These are phyloP conservation scores for Thalpophila matura DNA, from an alignment of 2,888 invertebrate genomes.

Conservation along the genomic window DNA sequence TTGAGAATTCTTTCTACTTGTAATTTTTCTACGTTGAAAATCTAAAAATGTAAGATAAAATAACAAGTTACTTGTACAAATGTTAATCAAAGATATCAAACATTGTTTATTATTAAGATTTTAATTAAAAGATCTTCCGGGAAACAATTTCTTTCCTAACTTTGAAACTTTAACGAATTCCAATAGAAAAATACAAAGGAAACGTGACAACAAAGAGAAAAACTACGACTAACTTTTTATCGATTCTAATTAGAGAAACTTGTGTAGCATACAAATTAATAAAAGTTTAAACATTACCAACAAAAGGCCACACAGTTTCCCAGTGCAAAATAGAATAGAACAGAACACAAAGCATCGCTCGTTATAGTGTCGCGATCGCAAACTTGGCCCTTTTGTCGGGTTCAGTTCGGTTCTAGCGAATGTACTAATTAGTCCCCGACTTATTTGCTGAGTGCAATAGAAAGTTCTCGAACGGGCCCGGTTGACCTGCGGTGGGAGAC, in stretches of 20 bases:
- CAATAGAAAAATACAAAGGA: constrained; percentile 38
- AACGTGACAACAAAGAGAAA: constrained; percentile 38
- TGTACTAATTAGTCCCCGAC: constrained; percentile 84
- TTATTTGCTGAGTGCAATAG: constrained; percentile 82
- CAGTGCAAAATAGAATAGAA: constrained; percentile 43
- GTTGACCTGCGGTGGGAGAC: constrained; percentile 72
- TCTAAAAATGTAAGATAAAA: constrained; percentile 10
- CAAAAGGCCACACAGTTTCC: constrained; percentile 49
- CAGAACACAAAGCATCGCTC: constrained; percentile 71
- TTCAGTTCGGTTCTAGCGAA: constrained; percentile 74
- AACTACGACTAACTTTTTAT: constrained; percentile 52
- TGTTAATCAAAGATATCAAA: neutral
- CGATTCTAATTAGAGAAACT: constrained; percentile 57
- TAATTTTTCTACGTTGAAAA: neutral
- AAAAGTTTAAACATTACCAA: constrained; percentile 55
- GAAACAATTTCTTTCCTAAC: constrained; percentile 7
- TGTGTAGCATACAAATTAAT: constrained; percentile 61
- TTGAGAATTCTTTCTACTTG: constrained; percentile 34
- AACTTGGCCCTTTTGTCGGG: constrained; percentile 81
- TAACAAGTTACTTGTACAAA: neutral
- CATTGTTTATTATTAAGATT: no score
- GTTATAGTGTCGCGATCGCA: constrained; percentile 79
- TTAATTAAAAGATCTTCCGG: constrained; percentile 18
- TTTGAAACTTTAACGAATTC: constrained; percentile 19
- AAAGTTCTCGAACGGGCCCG: constrained; percentile 76